Evolutionary conservation across 2,888 invertebrate species (phyloP), one percentile per base, ranked within the genome.

Genomic region (Criorhina ranunculi): DNA sequence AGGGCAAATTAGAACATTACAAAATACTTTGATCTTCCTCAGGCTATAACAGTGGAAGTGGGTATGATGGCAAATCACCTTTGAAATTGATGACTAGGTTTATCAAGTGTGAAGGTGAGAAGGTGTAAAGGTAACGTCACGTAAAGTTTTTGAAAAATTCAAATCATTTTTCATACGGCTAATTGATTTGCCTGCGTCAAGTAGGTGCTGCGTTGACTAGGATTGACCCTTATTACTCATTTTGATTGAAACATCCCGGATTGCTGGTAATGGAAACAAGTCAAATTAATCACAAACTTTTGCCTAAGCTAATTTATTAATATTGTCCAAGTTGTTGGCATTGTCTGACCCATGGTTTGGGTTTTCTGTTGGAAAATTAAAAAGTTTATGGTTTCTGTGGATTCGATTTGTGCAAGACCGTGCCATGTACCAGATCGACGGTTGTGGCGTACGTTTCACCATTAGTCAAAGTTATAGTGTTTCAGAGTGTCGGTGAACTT

Each of bases 251-350:
- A 60, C 53, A 60, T 51, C 60, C 53, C 11, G 44, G 42, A 51
- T 49, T 69, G 42, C 29, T 12, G 29, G 57, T 29, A 49, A 59
- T 44, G 60, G 33, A 33, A 19, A 19, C 19, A 53, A 35, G 1
- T 17, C 33, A 51, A 69, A 77, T 69, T 67, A 77, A 77, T 77
- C 77, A 59, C 29, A 51, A 69, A 77, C 60, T 69, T 59, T 49
- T 12, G 37, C 15, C n/a, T 11, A 5, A n/a, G 35, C 49, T 17
- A 15, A 77, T 67, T 53, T 67, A 77, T 67, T 49, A 57, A 46
- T 8, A 46, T 24, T 17, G 46, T 11, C 11, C 19, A 19, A 40
- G 42, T 33, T 44, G 17, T 7, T 19, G 60, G 15, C 17, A 12
- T n/a, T 17, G 51, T 37, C 46, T 17, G 49, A 59, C 40, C 40